Conservation (phyloP, 2,888 invertebrate species). For the Atrina japonica region DNA sequence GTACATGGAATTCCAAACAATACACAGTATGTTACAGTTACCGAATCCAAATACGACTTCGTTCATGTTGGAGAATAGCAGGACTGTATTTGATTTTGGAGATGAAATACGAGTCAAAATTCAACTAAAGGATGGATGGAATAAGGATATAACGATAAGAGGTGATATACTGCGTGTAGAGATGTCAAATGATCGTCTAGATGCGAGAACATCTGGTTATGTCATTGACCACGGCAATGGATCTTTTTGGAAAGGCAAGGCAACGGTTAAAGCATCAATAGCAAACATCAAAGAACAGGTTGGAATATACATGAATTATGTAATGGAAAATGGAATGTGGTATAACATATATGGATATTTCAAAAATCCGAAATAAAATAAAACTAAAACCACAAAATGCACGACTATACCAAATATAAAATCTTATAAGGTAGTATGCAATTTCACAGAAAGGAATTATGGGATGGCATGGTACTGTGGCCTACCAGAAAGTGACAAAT, state of each 20-base stretch:
- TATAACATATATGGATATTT: background rate
- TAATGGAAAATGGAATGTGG: constrained; percentile 5
- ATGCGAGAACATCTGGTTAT: constrained; percentile 11
- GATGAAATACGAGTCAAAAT: constrained; percentile 24
- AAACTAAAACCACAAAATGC: background rate
- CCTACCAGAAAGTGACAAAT: background rate
- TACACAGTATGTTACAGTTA: too few relatives aligned
- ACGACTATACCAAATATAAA: background rate
- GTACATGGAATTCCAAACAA: too few relatives aligned
- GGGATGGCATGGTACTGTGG: constrained; percentile 29
- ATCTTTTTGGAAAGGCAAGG: constrained; percentile 13
- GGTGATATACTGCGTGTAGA: constrained; percentile 19
- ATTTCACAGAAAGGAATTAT: constrained; percentile 9
- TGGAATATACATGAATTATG: background rate
- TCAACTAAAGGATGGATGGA: constrained; percentile 1
- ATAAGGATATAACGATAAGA: background rate
- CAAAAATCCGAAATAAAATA: background rate
- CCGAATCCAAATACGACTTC: too few relatives aligned
- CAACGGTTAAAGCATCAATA: constrained; percentile 4
- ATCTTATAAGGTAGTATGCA: background rate
- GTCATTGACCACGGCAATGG: constrained; percentile 30
- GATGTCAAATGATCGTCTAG: constrained; percentile 3
- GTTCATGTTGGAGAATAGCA: too few relatives aligned
- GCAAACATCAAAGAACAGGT: constrained; percentile 16
- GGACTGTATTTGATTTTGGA: background rate